Base-by-base conservation (phyloP, 92 coral and sea anemone genomes). In the Muricea muricata region DNA sequence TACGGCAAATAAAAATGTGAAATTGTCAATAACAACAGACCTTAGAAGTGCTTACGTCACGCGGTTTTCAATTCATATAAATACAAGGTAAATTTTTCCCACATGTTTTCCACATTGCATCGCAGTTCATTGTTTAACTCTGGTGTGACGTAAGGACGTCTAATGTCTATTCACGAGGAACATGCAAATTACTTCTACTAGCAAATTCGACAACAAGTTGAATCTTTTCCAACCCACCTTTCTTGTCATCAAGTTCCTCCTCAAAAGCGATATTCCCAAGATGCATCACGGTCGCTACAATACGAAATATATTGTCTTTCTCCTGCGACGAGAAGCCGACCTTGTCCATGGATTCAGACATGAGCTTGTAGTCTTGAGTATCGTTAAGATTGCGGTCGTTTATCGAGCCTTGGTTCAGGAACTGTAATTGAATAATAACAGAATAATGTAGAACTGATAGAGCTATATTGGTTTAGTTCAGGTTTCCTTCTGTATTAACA, bases 311-410 rank as follows among this genome's bases (percentile, higher is more conserved):
- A 82, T 96, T 96, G 83, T 90, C 92, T 73, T 93, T 96, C 86
- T 96, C 99, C 11, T 92, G 94, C 31, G 78, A 69, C 13, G 99
- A 96, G 78, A 96, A 96, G 15, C 99, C 99, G 20, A 96, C 99
- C 61, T 87, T 93, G 91, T 96, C 91, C 99, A 96, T 96, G 34
- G 99, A 94, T 39, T 91, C 92, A 32, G 94, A 95, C 99, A 96
- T 96, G 10, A 96, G 87, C 55, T 79, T 73, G 81, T 90, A 96
- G 57, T 96, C 97, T 60, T 87, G 88, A 0, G 88, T 81, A 41
- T 96, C 99, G 55, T 93, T 93, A 24, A 96, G 90, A 70, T 70
- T 70, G 14, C 86, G 88, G 56, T 96, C 99, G 47, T 90, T 85
- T 31, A 96, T 93, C 20, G 97, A 86, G 17, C 99, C 99, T 86